phyloP scores from a whole-genome alignment of 1,140 invertebrate genomes.

The Panonychus citri region DNA sequence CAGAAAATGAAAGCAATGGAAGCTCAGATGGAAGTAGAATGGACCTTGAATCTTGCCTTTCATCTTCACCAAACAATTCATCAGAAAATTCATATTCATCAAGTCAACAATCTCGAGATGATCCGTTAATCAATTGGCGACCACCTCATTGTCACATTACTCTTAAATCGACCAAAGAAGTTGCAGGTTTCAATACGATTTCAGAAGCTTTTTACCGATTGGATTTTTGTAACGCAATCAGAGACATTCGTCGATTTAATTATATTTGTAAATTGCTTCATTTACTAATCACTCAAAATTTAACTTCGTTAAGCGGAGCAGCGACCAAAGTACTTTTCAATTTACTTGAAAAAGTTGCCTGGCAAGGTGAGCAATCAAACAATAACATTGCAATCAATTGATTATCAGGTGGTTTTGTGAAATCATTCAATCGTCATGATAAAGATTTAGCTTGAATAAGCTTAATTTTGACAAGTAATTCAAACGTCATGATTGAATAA shows the following conservation, averaged over 20 bases:
- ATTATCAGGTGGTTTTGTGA: conserved; percentile 2
- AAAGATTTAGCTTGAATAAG: background rate
- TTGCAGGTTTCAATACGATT: conserved; percentile 76
- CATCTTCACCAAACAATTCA: background rate
- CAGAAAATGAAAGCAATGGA: conserved; percentile 1
- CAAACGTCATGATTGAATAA: too few species aligned
- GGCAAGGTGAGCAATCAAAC: conserved; percentile 40
- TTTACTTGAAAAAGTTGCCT: conserved; percentile 78
- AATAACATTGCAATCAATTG: too few species aligned
- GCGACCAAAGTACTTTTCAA: conserved; percentile 74
- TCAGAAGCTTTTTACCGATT: conserved; percentile 79
- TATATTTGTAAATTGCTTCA: conserved; percentile 83
- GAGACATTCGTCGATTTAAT: conserved; percentile 77
- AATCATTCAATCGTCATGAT: too few species aligned
- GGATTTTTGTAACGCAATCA: conserved; percentile 78
- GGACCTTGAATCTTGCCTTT: conserved; percentile 1
- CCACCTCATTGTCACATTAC: conserved; percentile 81
- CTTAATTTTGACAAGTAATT: background rate
- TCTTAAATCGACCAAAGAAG: conserved; percentile 66
- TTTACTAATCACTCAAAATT: conserved; percentile 56
- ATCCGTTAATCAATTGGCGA: conserved; percentile 2
- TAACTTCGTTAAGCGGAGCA: conserved; percentile 63
- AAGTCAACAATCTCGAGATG: background rate
- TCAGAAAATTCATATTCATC: background rate
- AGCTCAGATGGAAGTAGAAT: background rate